A percentile compares a stretch with the other conserved stretches of the same genome.
Conservation (phyloP, 2,888 invertebrate genomes). For the Thyatira batis region DNA sequence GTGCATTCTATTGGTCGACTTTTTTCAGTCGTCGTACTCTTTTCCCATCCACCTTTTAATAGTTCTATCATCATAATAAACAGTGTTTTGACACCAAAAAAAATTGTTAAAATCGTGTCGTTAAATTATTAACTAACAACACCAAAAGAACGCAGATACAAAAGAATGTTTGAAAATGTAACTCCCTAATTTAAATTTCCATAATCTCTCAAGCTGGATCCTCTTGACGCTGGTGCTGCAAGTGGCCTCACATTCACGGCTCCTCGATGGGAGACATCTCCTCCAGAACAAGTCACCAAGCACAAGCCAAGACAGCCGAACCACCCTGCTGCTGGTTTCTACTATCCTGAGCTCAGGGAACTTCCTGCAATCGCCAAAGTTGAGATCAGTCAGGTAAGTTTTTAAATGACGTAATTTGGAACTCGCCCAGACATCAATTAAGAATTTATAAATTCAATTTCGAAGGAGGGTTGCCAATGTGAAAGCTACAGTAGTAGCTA, state of each 20-base stretch:
- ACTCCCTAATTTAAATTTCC: neutral
- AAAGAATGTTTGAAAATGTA: neutral
- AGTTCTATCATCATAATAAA: too few relatives aligned
- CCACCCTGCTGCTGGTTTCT: conserved; percentile 95
- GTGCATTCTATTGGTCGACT: too few relatives aligned
- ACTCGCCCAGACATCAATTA: too few relatives aligned
- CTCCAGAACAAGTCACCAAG: conserved; percentile 90
- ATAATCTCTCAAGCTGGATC: conserved; percentile 84
- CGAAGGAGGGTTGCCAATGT: too few relatives aligned
- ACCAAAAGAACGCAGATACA: neutral
- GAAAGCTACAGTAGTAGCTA: too few relatives aligned
- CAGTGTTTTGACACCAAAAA: too few relatives aligned
- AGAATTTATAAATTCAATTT: too few relatives aligned
- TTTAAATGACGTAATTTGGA: too few relatives aligned
- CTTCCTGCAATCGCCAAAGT: conserved; percentile 94
- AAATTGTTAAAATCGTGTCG: too few relatives aligned
- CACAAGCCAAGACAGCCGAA: conserved; percentile 91
- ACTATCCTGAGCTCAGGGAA: conserved; percentile 91
- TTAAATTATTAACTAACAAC: too few relatives aligned
- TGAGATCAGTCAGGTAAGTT: conserved; percentile 89
- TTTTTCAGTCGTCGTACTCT: too few relatives aligned
- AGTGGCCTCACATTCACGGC: conserved; percentile 96
- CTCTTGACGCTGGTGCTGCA: conserved; percentile 95
- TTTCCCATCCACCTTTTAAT: too few relatives aligned
- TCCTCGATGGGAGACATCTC: conserved; percentile 94